Conservation (phyloP, 2,797 vertebrate genomes). For the Balearica regulorum region DNA sequence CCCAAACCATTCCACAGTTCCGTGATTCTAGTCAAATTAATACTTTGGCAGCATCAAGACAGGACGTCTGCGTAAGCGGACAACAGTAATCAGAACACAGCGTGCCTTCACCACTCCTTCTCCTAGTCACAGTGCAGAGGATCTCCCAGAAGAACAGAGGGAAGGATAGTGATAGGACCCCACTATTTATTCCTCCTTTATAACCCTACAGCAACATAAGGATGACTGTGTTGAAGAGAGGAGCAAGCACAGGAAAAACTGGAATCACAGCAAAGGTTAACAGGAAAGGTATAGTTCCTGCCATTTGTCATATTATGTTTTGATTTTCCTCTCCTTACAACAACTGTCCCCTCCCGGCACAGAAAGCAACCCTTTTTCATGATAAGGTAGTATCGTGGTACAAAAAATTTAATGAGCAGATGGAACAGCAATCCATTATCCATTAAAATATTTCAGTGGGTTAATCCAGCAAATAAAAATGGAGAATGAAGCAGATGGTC, state of each 20-base stretch:
- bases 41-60: not conserved
- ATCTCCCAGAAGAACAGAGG: fast-evolving
- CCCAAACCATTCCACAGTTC: not conserved
- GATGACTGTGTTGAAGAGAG: not conserved
- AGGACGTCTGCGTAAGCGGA: not conserved
- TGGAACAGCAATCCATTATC: constrained; percentile 66
- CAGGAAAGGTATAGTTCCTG: not conserved
- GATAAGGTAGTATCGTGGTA: not conserved
- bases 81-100: not conserved
- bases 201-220: not conserved
- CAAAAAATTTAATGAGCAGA: constrained; percentile 63
- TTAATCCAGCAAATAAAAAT: constrained; percentile 74
- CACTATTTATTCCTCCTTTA: not conserved
- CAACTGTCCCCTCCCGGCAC: not conserved
- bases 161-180: not conserved
- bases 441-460: constrained; percentile 73
- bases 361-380: constrained; percentile 45
- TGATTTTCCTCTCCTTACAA: not conserved
- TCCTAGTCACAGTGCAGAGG: fast-evolving
- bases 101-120: fast-evolving
- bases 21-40: not conserved
- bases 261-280: not conserved
- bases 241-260: not conserved
- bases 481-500: constrained; percentile 71
- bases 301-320: not conserved